These are phyloP conservation scores for Glaucidium brasilianum DNA, from an alignment of 2,113 vertebrate species.

Conservation along the genomic window DNA sequence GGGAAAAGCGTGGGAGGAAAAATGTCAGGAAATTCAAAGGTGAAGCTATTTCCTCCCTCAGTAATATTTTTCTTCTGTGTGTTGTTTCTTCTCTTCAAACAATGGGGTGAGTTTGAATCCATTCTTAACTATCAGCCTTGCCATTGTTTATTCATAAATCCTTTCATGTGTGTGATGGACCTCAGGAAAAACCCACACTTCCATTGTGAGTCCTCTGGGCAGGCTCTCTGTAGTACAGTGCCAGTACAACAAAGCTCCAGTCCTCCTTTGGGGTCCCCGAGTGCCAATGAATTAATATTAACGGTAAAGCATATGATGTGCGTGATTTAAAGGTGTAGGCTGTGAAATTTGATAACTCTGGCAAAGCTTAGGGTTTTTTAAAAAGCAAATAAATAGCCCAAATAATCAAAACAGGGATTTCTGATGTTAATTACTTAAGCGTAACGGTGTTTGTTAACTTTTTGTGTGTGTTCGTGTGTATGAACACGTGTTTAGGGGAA, in stretches of 20 bases:
- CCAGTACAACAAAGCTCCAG: neutral
- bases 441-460: neutral
- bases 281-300: neutral
- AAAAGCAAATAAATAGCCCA: neutral
- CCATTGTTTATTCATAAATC: conserved; percentile 54
- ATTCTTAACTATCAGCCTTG: conserved; percentile 38
- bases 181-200: conserved; percentile 43
- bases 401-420: neutral
- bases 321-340: neutral
- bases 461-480: neutral
- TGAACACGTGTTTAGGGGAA: neutral
- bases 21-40: conserved; percentile 75
- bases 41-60: conserved; percentile 70
- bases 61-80: conserved; percentile 45
- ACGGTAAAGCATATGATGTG: neutral
- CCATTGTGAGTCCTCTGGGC: conserved; percentile 6
- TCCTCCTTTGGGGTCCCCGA: neutral
- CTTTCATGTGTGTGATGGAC: conserved; percentile 52
- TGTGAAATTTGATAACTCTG: conserved; percentile 3
- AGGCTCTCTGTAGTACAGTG: neutral
- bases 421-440: neutral
- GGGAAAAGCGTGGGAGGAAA: conserved; percentile 72
- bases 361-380: neutral
- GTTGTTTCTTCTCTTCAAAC: conserved; percentile 68
- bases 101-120: conserved; percentile 57